Evolutionary conservation across 2,888 invertebrate species (phyloP), one percentile per base, ranked within the genome.

Genomic region (Melikaiella ostensackeni): DNA sequence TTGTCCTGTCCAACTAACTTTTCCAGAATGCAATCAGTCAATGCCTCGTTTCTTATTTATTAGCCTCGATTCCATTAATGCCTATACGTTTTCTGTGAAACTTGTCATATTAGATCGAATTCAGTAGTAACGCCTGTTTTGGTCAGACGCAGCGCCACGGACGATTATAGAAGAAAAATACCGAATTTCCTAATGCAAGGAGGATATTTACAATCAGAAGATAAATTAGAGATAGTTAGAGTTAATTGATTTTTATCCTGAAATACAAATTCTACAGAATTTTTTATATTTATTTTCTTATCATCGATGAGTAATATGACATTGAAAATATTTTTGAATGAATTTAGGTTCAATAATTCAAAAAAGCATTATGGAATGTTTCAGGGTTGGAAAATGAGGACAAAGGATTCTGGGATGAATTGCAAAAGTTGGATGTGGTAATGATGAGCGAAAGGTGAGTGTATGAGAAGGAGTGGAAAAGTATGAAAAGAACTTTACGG

Each of bases 31-130:
- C 66, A 8, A 46, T 66, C 66, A 27, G 46, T 66, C 66, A 66
- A 27, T 66, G 66, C n/a, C 66, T 66, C 46, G n/a, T 46, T 66
- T 46, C 46, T 66, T 46, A 66, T 46, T 66, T 66, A 66, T 46
- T 66, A 66, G 46, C 27, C n/a, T 66, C 19, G 27, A 66, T 46
- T 66, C 46, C 46, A 66, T 66, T 46, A 66, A 46, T 3, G 42
- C 27, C 30, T 46, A 46, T 46, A 46, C 7, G n/a, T 66, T 66
- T 66, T 66, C 46, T 42, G 27, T n/a, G 38, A 19, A 27, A 42
- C 46, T 27, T 66, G 16, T 1, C 42, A 46, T 24, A 46, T 46
- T 66, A 19, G 30, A 46, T 46, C 46, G 5, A 19, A 38, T 35
- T 46, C 27, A 66, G 66, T 66, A 46, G 66, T 46, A 66, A 66